Percentiles rank a stretch among this genome's conserved stretches.
These are phyloP conservation scores for Eurytemora carolleeae DNA, from an alignment of 1,140 invertebrate species.

Conservation along the genomic window DNA sequence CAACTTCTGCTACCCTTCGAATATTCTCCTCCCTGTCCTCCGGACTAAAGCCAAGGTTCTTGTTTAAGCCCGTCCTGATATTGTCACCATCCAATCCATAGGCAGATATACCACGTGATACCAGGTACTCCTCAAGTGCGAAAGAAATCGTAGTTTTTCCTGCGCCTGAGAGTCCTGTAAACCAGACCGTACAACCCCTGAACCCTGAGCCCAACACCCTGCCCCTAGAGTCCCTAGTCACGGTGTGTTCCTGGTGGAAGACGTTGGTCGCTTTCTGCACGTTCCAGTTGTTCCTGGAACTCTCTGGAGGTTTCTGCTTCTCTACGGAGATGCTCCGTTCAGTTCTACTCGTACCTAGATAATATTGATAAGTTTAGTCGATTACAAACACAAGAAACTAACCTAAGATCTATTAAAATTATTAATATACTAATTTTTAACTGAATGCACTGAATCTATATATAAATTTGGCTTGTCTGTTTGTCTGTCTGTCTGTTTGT, in stretches of 20 bases:
- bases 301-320: neutral
- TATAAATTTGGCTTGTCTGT: too few species aligned
- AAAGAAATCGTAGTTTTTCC: conserved; percentile 97
- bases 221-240: conserved; percentile 73
- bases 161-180: conserved; percentile 56
- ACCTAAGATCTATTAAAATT: too few species aligned
- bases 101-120: conserved; percentile 58
- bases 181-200: conserved; percentile 92
- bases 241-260: conserved; percentile 78
- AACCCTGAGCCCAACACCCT: conserved; percentile 80
- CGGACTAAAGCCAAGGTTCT: conserved; percentile 77
- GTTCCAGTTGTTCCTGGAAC: neutral
- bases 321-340: neutral
- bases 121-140: conserved; percentile 76
- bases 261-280: conserved; percentile 53
- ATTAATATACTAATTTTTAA: too few species aligned
- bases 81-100: conserved; percentile 97
- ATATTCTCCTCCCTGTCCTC: conserved; percentile 93
- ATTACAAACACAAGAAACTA: too few species aligned
- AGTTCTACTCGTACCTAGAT: too few species aligned
- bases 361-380: too few species aligned
- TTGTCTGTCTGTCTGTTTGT: too few species aligned
- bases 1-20: conserved; percentile 82
- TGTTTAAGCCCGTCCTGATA: conserved; percentile 80
- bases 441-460: too few species aligned